phyloP scores from a whole-genome alignment of 2,888 invertebrate genomes.

The Heterodera filipjevi region DNA sequence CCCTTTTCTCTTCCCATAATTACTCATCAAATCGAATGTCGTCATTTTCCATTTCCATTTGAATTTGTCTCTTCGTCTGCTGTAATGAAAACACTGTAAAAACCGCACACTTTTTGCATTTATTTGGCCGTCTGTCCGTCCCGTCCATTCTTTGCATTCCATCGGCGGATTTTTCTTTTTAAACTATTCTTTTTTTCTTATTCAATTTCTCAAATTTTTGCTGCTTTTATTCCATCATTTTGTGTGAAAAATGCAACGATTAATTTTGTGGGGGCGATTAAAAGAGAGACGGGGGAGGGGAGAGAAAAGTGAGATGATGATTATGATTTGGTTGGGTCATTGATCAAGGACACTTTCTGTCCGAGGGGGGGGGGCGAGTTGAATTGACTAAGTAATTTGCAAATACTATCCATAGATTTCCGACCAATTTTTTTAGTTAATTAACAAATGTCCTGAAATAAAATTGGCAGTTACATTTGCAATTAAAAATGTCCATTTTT shows the following conservation, averaged over 20 bases:
- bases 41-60: not conserved
- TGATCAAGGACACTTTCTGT: not conserved
- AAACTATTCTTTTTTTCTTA: not conserved
- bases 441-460: no score
- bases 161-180: not conserved
- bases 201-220: not conserved
- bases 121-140: not conserved
- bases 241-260: not conserved
- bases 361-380: not conserved
- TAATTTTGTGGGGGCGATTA: not conserved
- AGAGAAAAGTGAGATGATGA: not conserved
- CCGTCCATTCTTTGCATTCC: not conserved
- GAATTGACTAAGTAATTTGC: not conserved
- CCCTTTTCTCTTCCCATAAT: no score
- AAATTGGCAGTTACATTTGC: not conserved
- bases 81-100: not conserved
- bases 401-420: no score
- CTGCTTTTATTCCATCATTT: no score
- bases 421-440: no score
- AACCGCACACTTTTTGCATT: not conserved
- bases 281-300: not conserved
- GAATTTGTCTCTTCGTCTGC: not conserved
- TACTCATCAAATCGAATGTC: not conserved
- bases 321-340: not conserved
- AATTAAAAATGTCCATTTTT: not conserved